These are phyloP conservation scores for Drosophila kuntzei DNA, from an alignment of 2,888 invertebrate species.

Conservation along the genomic window DNA sequence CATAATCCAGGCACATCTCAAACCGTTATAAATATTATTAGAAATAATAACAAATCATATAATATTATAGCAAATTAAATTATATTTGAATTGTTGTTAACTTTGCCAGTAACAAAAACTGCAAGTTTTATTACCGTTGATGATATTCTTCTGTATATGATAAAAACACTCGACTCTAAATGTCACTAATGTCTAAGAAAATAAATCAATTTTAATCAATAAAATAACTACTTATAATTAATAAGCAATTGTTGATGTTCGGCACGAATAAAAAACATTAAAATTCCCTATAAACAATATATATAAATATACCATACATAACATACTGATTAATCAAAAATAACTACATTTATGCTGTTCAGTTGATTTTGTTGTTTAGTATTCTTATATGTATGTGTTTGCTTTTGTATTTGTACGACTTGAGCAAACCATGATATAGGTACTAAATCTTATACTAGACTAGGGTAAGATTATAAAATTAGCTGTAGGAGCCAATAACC, in stretches of 20 bases:
- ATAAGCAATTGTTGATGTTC: slow-evolving; percentile 77
- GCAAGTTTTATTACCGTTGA: slow-evolving; percentile 82
- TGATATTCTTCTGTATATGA: slow-evolving; percentile 74
- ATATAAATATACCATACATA: slow-evolving; percentile 10
- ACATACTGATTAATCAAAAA: slow-evolving; percentile 30
- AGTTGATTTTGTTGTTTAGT: slow-evolving; percentile 29
- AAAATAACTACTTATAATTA: slow-evolving; percentile 26
- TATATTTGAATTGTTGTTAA: slow-evolving; percentile 64
- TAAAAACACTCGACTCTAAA: slow-evolving; percentile 38
- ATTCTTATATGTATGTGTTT: slow-evolving; percentile 9
- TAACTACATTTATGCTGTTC: slow-evolving; percentile 17
- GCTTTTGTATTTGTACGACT: slow-evolving; percentile 38
- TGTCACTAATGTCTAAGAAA: slow-evolving; percentile 41
- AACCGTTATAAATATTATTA: slow-evolving; percentile 58
- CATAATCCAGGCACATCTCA: slow-evolving; percentile 66
- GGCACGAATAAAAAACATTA: slow-evolving; percentile 63
- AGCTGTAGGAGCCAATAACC: slow-evolving; percentile 71
- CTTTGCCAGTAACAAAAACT: slow-evolving; percentile 55
- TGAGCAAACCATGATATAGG: slow-evolving; percentile 65
- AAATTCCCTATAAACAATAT: slow-evolving; percentile 23
- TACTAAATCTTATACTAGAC: slow-evolving; percentile 46
- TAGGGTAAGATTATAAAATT: slow-evolving; percentile 49
- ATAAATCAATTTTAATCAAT: slow-evolving; percentile 61
- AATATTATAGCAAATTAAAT: slow-evolving; percentile 26
- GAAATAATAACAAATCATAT: slow-evolving; percentile 45